A percentile compares a stretch with the other conserved stretches of the same genome.
Evolutionary conservation across 2,797 vertebrate species (phyloP).

Genomic region (Hydrocynus forskahlii): DNA sequence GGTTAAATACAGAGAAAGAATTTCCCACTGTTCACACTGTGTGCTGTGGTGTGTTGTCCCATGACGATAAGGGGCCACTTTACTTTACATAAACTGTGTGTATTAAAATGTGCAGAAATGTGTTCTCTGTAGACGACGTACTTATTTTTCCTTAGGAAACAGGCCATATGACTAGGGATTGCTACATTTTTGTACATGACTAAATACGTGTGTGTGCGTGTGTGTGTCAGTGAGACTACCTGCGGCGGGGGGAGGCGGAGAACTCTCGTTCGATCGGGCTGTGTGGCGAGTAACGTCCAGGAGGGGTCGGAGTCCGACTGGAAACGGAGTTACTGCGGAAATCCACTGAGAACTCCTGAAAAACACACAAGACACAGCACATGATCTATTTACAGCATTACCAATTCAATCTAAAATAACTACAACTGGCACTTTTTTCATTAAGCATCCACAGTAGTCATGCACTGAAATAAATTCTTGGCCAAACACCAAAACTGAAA

Average conservation of each 20-base stretch:
- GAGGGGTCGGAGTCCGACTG: constrained; percentile 80
- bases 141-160: too few relatives aligned
- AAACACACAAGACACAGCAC: constrained; percentile 27
- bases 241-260: constrained; percentile 75
- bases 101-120: too few relatives aligned
- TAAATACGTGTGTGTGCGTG: not conserved
- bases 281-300: constrained; percentile 76
- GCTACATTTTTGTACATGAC: not conserved
- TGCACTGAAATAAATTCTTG: too few relatives aligned
- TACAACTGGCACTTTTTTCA: not conserved
- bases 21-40: too few relatives aligned
- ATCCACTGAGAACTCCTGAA: constrained; percentile 75
- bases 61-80: too few relatives aligned
- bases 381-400: not conserved
- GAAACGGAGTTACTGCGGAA: constrained; percentile 76
- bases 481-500: not conserved
- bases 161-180: too few relatives aligned
- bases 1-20: too few relatives aligned
- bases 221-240: constrained; percentile 59
- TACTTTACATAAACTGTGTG: too few relatives aligned
- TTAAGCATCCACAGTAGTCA: too few relatives aligned
- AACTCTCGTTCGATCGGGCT: constrained; percentile 75
- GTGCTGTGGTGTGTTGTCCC: too few relatives aligned
- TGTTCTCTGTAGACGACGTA: too few relatives aligned
- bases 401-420: not conserved